A percentile compares a stretch with the other conserved stretches of the same genome.
Conservation (phyloP, 2,113 vertebrate species). For the Zosterops lateralis region DNA sequence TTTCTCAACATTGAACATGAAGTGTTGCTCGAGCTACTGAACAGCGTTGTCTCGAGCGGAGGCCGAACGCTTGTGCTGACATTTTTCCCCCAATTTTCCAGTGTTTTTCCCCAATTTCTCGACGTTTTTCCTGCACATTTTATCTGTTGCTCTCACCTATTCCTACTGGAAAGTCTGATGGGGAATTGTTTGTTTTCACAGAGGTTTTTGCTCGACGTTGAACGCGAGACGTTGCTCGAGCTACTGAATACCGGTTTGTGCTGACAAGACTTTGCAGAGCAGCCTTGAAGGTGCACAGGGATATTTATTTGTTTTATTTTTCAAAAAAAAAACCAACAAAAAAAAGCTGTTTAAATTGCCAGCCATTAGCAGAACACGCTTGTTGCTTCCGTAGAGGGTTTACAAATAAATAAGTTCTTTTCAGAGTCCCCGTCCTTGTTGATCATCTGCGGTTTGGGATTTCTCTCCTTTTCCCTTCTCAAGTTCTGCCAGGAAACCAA, state of each 20-base stretch:
- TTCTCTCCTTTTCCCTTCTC: background rate
- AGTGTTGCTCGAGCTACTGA: too few relatives aligned
- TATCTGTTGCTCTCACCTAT: conserved; percentile 21
- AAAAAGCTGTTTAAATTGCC: background rate
- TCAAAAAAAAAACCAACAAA: too few relatives aligned
- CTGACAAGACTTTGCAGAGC: background rate
- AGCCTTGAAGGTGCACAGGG: background rate
- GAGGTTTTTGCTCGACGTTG: conserved; percentile 35
- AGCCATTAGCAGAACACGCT: background rate
- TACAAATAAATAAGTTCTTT: conserved; percentile 16
- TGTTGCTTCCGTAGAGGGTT: background rate
- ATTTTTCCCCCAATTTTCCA: too few relatives aligned
- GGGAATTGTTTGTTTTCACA: conserved; percentile 52
- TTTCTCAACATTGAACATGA: too few relatives aligned
- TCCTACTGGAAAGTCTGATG: conserved; percentile 22
- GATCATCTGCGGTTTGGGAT: background rate
- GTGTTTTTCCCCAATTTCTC: too few relatives aligned
- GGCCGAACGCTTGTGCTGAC: too few relatives aligned
- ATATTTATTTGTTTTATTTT: conserved; percentile 38
- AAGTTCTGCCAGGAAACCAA: background rate
- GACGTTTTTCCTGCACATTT: background rate
- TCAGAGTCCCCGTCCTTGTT: background rate
- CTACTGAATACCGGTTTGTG: conserved; percentile 37
- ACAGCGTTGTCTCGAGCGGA: too few relatives aligned
- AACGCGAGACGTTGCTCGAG: background rate